phyloP scores from a whole-genome alignment of 2,113 vertebrate genomes.

The Tetrax tetrax region DNA sequence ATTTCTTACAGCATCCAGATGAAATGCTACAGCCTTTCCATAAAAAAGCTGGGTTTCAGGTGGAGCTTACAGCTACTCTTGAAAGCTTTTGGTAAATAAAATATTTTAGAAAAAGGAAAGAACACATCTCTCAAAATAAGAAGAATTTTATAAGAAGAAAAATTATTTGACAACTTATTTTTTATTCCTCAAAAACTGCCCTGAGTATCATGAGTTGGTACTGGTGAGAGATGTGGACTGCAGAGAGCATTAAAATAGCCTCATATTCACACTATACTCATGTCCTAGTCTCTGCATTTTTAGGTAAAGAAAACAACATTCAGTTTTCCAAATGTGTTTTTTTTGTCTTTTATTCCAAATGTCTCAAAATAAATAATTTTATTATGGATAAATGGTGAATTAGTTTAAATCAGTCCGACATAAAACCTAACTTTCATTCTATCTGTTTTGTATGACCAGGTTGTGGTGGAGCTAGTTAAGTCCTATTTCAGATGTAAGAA shows the following conservation, averaged over 20 bases:
- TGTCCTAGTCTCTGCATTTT: not conserved
- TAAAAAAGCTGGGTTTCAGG: not conserved
- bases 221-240: not conserved
- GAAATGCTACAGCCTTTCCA: not conserved
- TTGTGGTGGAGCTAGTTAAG: not conserved
- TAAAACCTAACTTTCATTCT: not conserved
- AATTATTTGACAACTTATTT: not conserved
- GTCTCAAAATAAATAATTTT: not conserved
- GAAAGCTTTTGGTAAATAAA: not conserved
- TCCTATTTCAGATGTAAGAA: not conserved
- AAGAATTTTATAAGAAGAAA: not conserved
- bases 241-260: not conserved
- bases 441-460: not conserved
- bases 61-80: not conserved
- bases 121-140: not conserved
- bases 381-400: not conserved
- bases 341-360: not conserved
- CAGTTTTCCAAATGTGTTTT: not conserved
- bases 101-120: not conserved
- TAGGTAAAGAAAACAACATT: not conserved
- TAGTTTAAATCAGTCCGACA: not conserved
- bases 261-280: not conserved
- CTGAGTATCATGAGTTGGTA: not conserved
- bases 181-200: not conserved
- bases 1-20: not conserved